Conservation (phyloP, 2,113 vertebrate species). For the Balaenoptera acutorostrata region DNA sequence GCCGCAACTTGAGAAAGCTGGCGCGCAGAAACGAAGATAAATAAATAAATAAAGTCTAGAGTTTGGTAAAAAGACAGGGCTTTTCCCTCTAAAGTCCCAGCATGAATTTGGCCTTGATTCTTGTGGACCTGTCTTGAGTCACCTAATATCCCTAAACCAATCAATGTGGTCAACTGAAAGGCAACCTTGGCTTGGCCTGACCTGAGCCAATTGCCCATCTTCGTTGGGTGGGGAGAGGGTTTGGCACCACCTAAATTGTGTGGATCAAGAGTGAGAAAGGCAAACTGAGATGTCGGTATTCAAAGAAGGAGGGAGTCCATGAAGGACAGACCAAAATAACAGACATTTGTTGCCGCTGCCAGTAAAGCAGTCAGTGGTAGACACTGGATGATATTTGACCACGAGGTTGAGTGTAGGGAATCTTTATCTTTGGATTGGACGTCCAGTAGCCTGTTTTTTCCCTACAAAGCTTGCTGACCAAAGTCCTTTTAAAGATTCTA, state of each 20-base stretch:
- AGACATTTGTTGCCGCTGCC: not conserved
- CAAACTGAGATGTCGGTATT: not conserved
- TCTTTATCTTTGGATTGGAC: not conserved
- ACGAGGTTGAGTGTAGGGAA: not conserved
- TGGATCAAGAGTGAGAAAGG: not conserved
- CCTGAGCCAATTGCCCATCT: not conserved
- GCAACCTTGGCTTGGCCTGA: not conserved
- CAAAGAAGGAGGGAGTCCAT: not conserved
- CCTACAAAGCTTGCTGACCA: not conserved
- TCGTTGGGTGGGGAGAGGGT: not conserved
- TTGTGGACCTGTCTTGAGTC: not conserved
- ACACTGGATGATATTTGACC: not conserved
- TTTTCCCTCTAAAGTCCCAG: not conserved
- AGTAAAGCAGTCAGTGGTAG: fast-evolving
- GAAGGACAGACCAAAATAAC: not conserved
- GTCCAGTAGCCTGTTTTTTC: not conserved
- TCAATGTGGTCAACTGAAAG: not conserved
- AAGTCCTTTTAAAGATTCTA: not conserved
- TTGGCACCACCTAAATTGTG: not conserved
- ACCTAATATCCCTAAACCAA: not conserved
- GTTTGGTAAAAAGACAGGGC: not conserved
- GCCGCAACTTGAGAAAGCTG: too few species aligned
- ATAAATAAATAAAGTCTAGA: not conserved
- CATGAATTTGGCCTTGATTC: not conserved
- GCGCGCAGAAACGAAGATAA: too few species aligned